Evolutionary conservation across 2,113 vertebrate genomes (phyloP).

Genomic region (Butorides virescens): DNA sequence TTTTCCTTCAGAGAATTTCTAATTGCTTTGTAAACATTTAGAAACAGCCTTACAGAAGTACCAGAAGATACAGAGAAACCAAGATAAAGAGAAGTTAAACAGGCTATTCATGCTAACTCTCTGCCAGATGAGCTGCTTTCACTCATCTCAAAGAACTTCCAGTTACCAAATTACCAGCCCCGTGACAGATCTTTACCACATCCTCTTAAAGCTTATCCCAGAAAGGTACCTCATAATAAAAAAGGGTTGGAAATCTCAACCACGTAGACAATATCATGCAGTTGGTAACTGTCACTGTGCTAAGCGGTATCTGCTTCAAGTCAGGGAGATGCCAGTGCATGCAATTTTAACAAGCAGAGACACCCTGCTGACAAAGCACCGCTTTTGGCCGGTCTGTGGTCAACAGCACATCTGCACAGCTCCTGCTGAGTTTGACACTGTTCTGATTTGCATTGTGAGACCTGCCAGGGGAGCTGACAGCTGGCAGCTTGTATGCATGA

Average conservation of each 20-base stretch:
- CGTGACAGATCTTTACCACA: background rate
- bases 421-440: background rate
- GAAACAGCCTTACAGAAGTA: background rate
- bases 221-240: background rate
- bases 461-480: background rate
- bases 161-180: background rate
- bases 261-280: rapidly evolving
- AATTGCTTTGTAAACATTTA: background rate
- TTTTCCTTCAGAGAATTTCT: background rate
- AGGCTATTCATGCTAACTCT: background rate
- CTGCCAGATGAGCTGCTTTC: background rate
- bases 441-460: background rate
- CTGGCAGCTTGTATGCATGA: background rate
- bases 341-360: background rate
- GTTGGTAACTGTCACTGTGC: background rate
- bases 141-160: background rate
- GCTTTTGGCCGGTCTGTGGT: background rate
- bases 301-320: background rate
- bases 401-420: rapidly evolving
- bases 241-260: background rate
- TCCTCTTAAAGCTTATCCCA: background rate
- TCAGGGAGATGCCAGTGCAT: background rate
- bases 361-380: background rate
- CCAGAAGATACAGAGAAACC: background rate
- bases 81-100: background rate